Conservation (phyloP, 1,140 invertebrate genomes). For the Drosophila nigrodunni region DNA sequence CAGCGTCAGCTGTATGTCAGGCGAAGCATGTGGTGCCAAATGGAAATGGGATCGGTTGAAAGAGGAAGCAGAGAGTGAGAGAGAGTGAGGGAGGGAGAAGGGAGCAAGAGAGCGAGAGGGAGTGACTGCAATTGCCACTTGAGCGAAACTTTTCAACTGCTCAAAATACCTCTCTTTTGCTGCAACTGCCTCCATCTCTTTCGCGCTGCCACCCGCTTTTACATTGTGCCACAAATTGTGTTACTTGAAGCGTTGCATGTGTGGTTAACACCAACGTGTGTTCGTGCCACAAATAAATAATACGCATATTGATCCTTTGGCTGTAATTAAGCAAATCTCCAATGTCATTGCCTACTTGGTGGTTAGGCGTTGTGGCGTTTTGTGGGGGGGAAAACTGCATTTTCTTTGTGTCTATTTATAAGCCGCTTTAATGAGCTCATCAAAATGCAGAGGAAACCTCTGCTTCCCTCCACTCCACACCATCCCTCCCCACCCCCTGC, state of each 20-base stretch:
- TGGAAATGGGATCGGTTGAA: conserved; percentile 43
- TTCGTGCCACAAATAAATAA: conserved; percentile 30
- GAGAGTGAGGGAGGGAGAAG: not conserved
- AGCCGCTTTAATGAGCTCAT: conserved; percentile 39
- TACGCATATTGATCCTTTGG: conserved; percentile 36
- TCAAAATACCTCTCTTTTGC: not conserved
- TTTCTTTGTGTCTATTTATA: conserved; percentile 19
- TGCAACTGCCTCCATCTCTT: not conserved
- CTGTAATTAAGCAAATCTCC: conserved; percentile 31
- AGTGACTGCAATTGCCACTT: conserved; percentile 42
- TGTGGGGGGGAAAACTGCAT: not conserved
- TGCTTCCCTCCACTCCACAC: not conserved
- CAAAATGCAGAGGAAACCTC: conserved; percentile 23
- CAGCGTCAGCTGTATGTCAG: conserved; percentile 55
- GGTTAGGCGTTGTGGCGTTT: not conserved
- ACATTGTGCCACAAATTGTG: conserved; percentile 33
- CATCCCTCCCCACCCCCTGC: too few relatives aligned
- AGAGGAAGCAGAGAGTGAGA: not conserved
- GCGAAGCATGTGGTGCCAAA: conserved; percentile 32
- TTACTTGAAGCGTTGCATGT: conserved; percentile 28
- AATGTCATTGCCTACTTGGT: conserved; percentile 11
- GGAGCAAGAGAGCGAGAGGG: not conserved
- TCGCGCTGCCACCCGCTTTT: not conserved
- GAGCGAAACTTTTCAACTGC: conserved; percentile 40
- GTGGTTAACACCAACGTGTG: conserved; percentile 2